Evolutionary conservation across 2,113 vertebrate genomes (phyloP).

Genomic region (Hyla sarda): DNA sequence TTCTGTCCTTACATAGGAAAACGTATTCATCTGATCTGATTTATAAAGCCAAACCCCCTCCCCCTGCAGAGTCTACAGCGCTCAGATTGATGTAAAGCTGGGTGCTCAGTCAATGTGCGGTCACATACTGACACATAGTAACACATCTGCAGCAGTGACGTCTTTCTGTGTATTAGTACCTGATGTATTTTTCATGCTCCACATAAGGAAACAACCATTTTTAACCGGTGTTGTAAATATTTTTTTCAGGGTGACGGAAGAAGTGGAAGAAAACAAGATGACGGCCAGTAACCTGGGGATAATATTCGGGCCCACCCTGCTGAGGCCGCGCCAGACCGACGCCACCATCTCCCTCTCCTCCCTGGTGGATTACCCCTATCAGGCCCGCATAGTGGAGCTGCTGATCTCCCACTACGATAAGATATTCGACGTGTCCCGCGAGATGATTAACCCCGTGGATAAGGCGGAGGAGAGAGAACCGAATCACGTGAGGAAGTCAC

Average conservation of each 20-base stretch:
- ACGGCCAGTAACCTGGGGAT: constrained; percentile 95
- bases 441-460: constrained; percentile 71
- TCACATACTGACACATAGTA: too few species aligned
- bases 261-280: constrained; percentile 97
- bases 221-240: too few species aligned
- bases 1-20: too few species aligned
- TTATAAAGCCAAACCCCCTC: too few species aligned
- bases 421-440: constrained; percentile 87
- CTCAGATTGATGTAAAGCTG: too few species aligned
- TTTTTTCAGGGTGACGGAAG: constrained; percentile 83
- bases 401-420: constrained; percentile 89
- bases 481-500: constrained; percentile 80
- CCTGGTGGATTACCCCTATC: constrained; percentile 94
- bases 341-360: constrained; percentile 92
- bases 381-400: constrained; percentile 91
- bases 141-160: too few species aligned
- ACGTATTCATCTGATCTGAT: too few species aligned
- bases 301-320: constrained; percentile 95
- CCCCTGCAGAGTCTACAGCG: too few species aligned
- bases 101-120: too few species aligned
- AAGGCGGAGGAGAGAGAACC: constrained; percentile 77
- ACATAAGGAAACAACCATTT: too few species aligned
- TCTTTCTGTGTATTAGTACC: too few species aligned
- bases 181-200: too few species aligned
- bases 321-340: constrained; percentile 89